Conservation (phyloP, 2,113 vertebrate genomes). For the Sander vitreus region DNA sequence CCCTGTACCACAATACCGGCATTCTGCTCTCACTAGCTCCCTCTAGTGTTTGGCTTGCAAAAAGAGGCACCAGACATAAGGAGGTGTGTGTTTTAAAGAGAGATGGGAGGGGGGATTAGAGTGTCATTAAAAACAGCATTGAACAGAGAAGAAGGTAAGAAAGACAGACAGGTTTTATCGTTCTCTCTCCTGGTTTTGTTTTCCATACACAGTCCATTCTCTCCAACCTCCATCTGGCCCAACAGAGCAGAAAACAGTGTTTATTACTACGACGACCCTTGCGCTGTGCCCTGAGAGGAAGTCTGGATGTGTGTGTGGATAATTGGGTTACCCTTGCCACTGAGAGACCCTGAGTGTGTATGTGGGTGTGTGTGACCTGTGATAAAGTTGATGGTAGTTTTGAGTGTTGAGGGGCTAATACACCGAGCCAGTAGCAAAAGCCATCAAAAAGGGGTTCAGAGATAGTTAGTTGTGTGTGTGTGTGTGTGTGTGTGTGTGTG, state of each 20-base stretch:
- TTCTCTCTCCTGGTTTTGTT: constrained; percentile 37
- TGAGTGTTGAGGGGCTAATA: constrained; percentile 40
- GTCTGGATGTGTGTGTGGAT: constrained; percentile 51
- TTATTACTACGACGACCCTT: constrained; percentile 68
- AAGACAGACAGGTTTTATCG: background rate
- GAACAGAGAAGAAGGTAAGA: constrained; percentile 18
- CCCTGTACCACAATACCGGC: background rate
- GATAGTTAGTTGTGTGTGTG: constrained; percentile 32
- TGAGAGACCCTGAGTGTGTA: constrained; percentile 63
- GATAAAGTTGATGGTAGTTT: constrained; percentile 26
- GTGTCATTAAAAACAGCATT: constrained; percentile 56
- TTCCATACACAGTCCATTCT: constrained; percentile 57
- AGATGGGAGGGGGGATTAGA: constrained; percentile 54
- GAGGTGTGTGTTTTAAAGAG: background rate
- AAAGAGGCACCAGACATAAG: constrained; percentile 26
- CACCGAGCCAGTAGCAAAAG: constrained; percentile 68
- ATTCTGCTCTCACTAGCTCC: constrained; percentile 56
- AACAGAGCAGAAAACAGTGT: constrained; percentile 75
- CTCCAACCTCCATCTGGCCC: constrained; percentile 54
- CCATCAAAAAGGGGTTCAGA: constrained; percentile 57
- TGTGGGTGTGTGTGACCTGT: constrained; percentile 40
- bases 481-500: constrained; percentile 24
- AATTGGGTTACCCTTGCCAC: constrained; percentile 55
- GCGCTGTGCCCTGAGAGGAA: constrained; percentile 77
- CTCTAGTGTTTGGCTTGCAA: constrained; percentile 48